Evolutionary conservation across 2,797 vertebrate species (phyloP).

Genomic region (Alectoris magna): DNA sequence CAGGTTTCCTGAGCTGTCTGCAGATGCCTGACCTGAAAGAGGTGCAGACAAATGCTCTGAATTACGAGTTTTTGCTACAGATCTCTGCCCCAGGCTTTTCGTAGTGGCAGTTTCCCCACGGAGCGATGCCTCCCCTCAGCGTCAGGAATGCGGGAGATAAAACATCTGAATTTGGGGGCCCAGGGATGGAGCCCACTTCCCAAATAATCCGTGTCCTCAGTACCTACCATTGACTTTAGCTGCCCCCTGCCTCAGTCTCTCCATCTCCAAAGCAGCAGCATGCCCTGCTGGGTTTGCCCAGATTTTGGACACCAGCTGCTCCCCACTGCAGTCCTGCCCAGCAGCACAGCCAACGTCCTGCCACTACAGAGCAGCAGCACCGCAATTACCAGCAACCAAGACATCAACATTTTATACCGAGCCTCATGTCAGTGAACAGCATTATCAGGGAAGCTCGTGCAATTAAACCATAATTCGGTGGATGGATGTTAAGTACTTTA

Average conservation of each 20-base stretch:
- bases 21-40: neutral
- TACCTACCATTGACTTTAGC: neutral
- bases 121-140: neutral
- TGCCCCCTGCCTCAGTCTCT: neutral
- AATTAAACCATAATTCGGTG: conserved; percentile 25
- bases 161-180: neutral
- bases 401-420: conserved; percentile 2
- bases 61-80: neutral
- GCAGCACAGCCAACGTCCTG: neutral
- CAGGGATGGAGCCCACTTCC: neutral
- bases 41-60: neutral
- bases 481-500: conserved; percentile 4
- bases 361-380: rapidly evolving
- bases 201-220: neutral
- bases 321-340: neutral
- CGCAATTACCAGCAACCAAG: neutral
- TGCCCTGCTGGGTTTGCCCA: neutral
- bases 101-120: rapidly evolving
- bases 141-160: neutral
- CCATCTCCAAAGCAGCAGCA: neutral
- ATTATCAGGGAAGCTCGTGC: neutral
- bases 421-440: neutral
- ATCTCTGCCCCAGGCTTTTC: neutral
- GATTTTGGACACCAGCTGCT: neutral
- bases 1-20: neutral